A percentile compares a stretch with the other conserved stretches of the same genome.
Conservation (phyloP, 2,888 invertebrate genomes). For the Pocota personata region DNA sequence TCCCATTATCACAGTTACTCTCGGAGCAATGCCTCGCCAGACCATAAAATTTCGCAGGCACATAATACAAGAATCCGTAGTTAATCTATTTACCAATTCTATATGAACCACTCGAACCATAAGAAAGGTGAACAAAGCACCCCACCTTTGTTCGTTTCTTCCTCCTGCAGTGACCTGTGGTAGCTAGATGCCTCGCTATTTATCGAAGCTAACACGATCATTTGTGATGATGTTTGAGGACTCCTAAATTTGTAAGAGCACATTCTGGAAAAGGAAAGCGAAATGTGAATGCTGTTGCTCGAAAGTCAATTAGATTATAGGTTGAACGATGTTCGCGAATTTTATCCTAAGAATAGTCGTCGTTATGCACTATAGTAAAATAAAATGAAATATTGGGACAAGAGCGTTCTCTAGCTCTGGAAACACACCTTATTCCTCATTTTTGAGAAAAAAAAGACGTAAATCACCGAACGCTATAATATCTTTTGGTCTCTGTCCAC, state of each 20-base stretch:
- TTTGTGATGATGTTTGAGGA: no score
- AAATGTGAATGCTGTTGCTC: no score
- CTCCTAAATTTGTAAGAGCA: no score
- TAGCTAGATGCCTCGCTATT: no score
- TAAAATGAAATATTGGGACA: slow-evolving; percentile 66
- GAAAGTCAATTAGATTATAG: not conserved
- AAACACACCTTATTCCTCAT: slow-evolving; percentile 35
- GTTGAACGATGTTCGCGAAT: slow-evolving; percentile 13
- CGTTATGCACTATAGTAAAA: slow-evolving; percentile 20
- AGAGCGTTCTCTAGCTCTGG: slow-evolving; percentile 31
- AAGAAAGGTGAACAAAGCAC: not conserved
- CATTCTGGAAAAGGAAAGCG: no score
- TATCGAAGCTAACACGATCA: no score
- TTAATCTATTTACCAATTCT: not conserved
- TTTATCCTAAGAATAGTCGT: slow-evolving; percentile 36
- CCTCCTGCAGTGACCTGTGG: not conserved
- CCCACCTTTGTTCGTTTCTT: not conserved
- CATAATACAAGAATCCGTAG: not conserved
- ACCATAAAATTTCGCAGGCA: not conserved
- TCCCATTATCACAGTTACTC: slow-evolving; percentile 9
- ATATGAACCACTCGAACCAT: not conserved
- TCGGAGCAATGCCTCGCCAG: not conserved
- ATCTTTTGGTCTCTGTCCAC: not conserved
- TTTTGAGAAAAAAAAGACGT: slow-evolving; percentile 36
- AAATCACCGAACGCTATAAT: slow-evolving; percentile 14